These are phyloP conservation scores for Turnix velox DNA, from an alignment of 2,113 vertebrate genomes.

Conservation along the genomic window DNA sequence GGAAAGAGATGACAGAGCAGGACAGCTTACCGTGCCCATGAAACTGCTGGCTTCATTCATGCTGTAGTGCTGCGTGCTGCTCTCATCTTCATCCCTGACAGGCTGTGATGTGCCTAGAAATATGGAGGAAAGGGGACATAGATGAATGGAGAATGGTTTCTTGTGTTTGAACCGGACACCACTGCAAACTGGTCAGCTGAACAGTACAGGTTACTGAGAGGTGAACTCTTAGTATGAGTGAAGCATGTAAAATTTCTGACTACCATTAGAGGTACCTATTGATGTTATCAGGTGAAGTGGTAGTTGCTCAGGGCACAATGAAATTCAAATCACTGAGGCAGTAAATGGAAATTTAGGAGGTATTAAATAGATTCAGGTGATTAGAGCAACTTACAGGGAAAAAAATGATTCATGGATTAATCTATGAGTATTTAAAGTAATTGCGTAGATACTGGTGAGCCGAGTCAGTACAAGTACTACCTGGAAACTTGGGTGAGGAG, in stretches of 20 bases:
- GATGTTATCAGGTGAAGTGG: not conserved
- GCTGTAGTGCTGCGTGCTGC: not conserved
- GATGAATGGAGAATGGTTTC: not conserved
- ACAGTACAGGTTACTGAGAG: no score
- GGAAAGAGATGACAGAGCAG: not conserved
- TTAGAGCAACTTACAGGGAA: not conserved
- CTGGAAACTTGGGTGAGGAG: not conserved
- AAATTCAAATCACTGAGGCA: not conserved
- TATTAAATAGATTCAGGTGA: not conserved
- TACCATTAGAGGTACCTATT: not conserved
- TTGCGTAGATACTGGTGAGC: no score
- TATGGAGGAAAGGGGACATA: not conserved
- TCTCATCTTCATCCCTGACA: not conserved
- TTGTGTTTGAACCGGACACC: not conserved
- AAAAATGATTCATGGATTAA: not conserved
- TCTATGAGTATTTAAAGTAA: accelerated
- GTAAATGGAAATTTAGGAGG: not conserved
- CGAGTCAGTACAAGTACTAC: not conserved
- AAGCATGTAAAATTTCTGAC: not conserved
- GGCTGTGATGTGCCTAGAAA: not conserved
- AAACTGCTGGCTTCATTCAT: accelerated
- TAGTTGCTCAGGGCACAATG: no score
- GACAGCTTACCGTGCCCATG: not conserved
- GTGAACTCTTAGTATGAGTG: accelerated
- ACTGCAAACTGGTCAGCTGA: accelerated